A percentile compares a stretch with the other conserved stretches of the same genome.
phyloP scores from a whole-genome alignment of 2,797 vertebrate genomes.

The Antennarius maculatus region DNA sequence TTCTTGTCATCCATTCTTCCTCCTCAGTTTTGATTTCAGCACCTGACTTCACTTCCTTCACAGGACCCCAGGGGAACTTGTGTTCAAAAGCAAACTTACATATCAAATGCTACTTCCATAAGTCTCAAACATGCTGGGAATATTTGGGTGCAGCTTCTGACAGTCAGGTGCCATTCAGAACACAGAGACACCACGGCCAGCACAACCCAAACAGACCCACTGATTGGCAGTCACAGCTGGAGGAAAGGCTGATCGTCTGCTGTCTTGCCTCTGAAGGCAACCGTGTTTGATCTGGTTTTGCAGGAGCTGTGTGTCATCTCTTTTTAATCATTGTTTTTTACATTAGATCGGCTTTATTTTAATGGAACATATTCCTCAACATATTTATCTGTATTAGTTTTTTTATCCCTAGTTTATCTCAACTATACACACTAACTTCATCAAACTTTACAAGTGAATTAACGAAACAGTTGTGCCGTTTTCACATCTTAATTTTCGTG shows the following conservation, averaged over 20 bases:
- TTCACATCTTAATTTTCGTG: too few relatives aligned
- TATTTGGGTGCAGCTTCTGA: constrained; percentile 42
- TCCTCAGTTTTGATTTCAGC: constrained; percentile 24
- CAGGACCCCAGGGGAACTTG: constrained; percentile 41
- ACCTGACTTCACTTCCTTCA: constrained; percentile 34
- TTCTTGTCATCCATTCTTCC: constrained; percentile 14
- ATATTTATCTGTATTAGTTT: too few relatives aligned
- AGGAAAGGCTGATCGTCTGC: constrained; percentile 16
- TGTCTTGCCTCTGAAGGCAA: constrained; percentile 22
- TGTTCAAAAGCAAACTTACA: constrained; percentile 34
- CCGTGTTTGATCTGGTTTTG: constrained; percentile 36
- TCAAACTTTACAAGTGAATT: too few relatives aligned
- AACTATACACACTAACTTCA: too few relatives aligned
- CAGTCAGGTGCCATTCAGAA: constrained; percentile 42
- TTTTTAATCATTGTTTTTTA: constrained; percentile 28
- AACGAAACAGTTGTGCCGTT: too few relatives aligned
- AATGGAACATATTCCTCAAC: too few relatives aligned
- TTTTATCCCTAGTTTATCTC: too few relatives aligned
- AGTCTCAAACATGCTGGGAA: constrained; percentile 29
- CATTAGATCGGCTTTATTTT: constrained; percentile 8
- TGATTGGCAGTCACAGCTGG: constrained; percentile 39
- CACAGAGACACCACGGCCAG: constrained; percentile 6
- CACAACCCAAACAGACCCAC: constrained; percentile 24
- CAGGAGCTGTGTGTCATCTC: constrained; percentile 18
- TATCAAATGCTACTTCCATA: constrained; percentile 29